These are phyloP conservation scores for Nipponia nippon DNA, from an alignment of 2,113 vertebrate genomes.

Conservation along the genomic window DNA sequence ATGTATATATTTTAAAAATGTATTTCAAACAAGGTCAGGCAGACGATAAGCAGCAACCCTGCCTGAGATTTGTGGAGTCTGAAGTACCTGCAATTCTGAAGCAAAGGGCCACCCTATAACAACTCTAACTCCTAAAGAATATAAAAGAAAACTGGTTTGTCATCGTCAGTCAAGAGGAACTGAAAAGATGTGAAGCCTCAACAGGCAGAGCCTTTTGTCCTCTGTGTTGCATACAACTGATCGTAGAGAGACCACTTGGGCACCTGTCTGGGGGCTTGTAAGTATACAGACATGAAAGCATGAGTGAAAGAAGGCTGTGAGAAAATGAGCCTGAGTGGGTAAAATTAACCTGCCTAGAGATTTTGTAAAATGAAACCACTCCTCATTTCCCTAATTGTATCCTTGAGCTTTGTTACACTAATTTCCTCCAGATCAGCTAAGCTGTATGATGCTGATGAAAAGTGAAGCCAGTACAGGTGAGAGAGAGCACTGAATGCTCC, in stretches of 20 bases:
- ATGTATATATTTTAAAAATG: background rate
- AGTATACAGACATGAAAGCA: fast-evolving
- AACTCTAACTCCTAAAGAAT: background rate
- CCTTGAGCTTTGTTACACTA: background rate
- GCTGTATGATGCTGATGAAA: background rate
- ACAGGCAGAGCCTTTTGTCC: background rate
- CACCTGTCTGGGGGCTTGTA: background rate
- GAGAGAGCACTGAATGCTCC: background rate
- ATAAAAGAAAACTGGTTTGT: background rate
- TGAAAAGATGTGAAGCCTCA: background rate
- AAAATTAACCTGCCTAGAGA: background rate
- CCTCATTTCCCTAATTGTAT: background rate
- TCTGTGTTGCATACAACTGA: background rate
- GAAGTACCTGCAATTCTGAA: background rate
- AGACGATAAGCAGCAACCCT: background rate
- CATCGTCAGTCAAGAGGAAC: background rate
- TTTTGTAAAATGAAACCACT: background rate
- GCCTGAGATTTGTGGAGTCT: background rate
- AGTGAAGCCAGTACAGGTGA: background rate
- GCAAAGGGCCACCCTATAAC: background rate
- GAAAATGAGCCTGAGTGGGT: background rate
- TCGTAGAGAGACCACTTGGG: background rate
- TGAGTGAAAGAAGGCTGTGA: background rate
- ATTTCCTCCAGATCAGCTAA: background rate
- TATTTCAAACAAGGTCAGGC: background rate